A percentile compares a stretch with the other conserved stretches of the same genome.
Conservation (phyloP, 2,113 vertebrate genomes). For the Asarcornis scutulata region DNA sequence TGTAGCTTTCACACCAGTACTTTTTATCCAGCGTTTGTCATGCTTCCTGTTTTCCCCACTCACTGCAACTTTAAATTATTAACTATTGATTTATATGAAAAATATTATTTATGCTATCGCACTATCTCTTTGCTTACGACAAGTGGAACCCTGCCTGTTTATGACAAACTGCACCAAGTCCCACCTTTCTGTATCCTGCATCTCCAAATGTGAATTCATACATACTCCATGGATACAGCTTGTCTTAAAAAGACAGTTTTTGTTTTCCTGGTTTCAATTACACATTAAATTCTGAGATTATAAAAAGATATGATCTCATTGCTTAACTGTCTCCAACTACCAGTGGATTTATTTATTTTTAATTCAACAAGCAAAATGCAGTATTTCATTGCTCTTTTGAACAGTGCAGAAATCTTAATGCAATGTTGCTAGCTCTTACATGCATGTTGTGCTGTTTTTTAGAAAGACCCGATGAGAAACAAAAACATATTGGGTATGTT, state of each 20-base stretch:
- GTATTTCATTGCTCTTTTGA: neutral
- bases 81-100: neutral
- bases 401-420: neutral
- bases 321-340: neutral
- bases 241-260: neutral
- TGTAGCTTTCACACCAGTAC: neutral
- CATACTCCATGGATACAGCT: neutral
- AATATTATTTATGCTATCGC: neutral
- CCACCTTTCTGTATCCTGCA: neutral
- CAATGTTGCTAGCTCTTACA: neutral
- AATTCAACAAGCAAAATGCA: neutral
- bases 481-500: neutral
- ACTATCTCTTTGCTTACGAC: neutral
- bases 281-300: neutral
- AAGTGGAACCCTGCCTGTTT: neutral
- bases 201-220: neutral
- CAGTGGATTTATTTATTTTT: neutral
- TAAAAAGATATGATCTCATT: constrained; percentile 7
- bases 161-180: neutral
- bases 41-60: neutral
- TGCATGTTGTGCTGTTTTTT: neutral
- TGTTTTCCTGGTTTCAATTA: neutral
- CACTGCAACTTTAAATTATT: neutral
- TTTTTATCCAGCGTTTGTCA: neutral
- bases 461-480: neutral